Percentiles rank a stretch among this genome's conserved stretches.
Evolutionary conservation across 2,888 invertebrate species (phyloP).

Genomic region (Eulithis prunata): DNA sequence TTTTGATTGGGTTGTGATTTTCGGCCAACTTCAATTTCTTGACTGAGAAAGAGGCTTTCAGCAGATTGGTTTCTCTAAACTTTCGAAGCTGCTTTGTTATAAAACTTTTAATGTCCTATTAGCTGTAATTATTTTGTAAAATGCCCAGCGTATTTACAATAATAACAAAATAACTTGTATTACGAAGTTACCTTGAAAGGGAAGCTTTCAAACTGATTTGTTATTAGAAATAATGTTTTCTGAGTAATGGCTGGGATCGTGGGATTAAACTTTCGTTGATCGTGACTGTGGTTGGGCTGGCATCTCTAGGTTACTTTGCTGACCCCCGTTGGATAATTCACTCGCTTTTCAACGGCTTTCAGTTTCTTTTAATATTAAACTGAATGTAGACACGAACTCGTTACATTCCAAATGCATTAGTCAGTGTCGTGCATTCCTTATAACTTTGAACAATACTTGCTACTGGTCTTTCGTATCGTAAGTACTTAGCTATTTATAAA

Average conservation of each 20-base stretch:
- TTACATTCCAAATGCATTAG: slow-evolving; percentile 22
- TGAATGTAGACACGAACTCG: slow-evolving; percentile 12
- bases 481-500: no score
- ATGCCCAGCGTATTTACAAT: background rate
- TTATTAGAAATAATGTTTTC: slow-evolving; percentile 6
- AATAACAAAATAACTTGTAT: background rate
- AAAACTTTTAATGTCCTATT: slow-evolving; percentile 3
- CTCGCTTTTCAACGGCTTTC: slow-evolving; percentile 47
- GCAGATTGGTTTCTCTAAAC: slow-evolving; percentile 9
- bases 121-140: slow-evolving; percentile 2
- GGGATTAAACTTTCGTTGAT: slow-evolving; percentile 44
- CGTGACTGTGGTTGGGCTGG: slow-evolving; percentile 38
- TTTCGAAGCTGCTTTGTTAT: background rate
- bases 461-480: background rate
- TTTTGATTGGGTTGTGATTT: slow-evolving; percentile 15
- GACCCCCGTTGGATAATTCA: slow-evolving; percentile 42
- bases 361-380: slow-evolving; percentile 42
- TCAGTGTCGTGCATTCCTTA: slow-evolving; percentile 12
- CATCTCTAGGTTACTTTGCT: slow-evolving; percentile 22
- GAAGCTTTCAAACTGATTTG: slow-evolving; percentile 4
- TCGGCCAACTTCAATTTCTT: slow-evolving; percentile 6
- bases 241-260: slow-evolving; percentile 1
- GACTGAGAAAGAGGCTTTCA: slow-evolving; percentile 9
- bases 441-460: slow-evolving; percentile 6
- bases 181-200: background rate